A percentile compares a stretch with the other conserved stretches of the same genome.
These are phyloP conservation scores for Stenichneumon culpator DNA, from an alignment of 2,888 invertebrate genomes.

Conservation along the genomic window DNA sequence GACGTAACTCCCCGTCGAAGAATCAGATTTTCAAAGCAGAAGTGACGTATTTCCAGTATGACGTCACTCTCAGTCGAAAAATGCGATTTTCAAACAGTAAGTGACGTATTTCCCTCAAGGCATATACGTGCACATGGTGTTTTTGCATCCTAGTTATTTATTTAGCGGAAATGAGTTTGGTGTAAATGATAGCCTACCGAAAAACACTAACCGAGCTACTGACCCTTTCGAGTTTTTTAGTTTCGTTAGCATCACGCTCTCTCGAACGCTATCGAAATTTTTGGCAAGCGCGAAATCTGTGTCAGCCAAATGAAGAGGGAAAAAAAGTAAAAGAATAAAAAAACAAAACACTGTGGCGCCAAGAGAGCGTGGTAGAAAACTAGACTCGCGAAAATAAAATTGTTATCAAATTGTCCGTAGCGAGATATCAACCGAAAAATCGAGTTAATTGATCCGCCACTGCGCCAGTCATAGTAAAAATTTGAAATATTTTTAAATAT, in stretches of 20 bases:
- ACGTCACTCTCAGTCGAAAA: too few species aligned
- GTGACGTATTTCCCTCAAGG: too few species aligned
- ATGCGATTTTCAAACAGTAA: not conserved
- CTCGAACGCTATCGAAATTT: conserved; percentile 42
- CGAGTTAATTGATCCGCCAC: conserved; percentile 39
- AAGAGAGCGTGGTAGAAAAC: conserved; percentile 36
- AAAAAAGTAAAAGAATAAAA: conserved; percentile 4
- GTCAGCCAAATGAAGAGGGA: conserved; percentile 63
- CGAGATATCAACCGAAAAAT: not conserved
- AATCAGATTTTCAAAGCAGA: too few species aligned
- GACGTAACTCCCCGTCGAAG: too few species aligned
- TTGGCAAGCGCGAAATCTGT: conserved; percentile 64
- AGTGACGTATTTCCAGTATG: not conserved
- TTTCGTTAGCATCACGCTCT: conserved; percentile 28
- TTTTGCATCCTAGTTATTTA: too few species aligned
- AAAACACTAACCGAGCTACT: conserved; percentile 8
- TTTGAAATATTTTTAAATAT: not conserved
- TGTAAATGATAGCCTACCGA: not conserved
- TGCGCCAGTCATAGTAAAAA: conserved; percentile 7
- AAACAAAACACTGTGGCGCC: conserved; percentile 33
- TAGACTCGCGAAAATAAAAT: conserved; percentile 26
- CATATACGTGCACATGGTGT: too few species aligned
- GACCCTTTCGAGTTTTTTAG: conserved; percentile 44
- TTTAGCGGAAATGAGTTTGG: too few species aligned
- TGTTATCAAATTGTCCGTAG: conserved; percentile 22